These are phyloP conservation scores for Procapra przewalskii DNA, from an alignment of 2,113 vertebrate genomes.

Conservation along the genomic window DNA sequence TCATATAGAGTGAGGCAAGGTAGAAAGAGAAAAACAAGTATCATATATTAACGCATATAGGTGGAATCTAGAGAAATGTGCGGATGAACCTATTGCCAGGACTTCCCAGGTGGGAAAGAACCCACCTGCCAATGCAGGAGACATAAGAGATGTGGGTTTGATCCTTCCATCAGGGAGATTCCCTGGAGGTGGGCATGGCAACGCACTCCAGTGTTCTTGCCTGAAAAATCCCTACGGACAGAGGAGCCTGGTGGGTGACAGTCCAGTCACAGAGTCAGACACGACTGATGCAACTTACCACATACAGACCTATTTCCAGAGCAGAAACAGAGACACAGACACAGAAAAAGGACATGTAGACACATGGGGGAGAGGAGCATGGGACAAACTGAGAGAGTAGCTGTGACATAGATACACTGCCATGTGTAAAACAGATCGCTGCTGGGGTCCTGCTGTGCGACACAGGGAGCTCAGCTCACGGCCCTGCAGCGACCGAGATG, in stretches of 20 bases:
- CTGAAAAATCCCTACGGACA: neutral
- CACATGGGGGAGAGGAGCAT: neutral
- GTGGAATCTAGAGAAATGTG: neutral
- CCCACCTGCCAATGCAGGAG: neutral
- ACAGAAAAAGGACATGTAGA: neutral
- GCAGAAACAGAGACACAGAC: neutral
- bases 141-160: neutral
- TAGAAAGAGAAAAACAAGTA: neutral
- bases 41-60: neutral
- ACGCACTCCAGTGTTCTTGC: neutral
- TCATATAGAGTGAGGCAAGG: neutral
- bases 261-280: neutral
- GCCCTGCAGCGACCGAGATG: fast-evolving
- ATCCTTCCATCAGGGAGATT: neutral
- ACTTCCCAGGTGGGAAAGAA: neutral
- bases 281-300: fast-evolving
- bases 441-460: neutral
- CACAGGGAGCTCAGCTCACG: neutral
- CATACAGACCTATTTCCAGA: neutral
- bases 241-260: neutral
- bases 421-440: neutral
- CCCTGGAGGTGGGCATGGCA: neutral
- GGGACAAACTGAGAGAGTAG: neutral
- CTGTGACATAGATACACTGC: neutral
- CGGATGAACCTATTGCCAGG: neutral